Evolutionary conservation across 2,888 invertebrate genomes (phyloP), one percentile per base, ranked within the genome.

Genomic region (Macaria liturata): DNA sequence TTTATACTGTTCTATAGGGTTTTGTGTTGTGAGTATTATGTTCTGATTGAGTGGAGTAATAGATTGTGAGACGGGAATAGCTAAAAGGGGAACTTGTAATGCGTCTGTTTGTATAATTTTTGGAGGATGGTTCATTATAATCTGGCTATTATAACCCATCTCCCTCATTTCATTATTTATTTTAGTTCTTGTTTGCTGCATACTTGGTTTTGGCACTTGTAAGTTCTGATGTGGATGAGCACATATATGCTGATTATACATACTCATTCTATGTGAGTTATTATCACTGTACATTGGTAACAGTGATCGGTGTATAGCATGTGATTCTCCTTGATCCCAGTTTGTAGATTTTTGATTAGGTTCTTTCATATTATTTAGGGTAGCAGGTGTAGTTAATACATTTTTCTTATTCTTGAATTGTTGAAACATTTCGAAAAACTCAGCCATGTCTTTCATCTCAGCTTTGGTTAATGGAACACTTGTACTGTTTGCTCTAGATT

Each of bases 71-170:
- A 87, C 61, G 9, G 79, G 76, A 49, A 91, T 71, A 6, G 76
- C 75, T 32, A 91, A 60, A 2, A 88, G 88, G 30, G 81, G 76
- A 55, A 91, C 80, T 67, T 84, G 83, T 6, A 75, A 66, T 1
- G 78, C 78, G 66, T 91, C 86, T 0, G 89, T 89, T 67, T 91
- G 91, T 61, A 89, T 72, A 39, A 81, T 31, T 44, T 42, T 50
- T 32, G 70, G 52, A 32, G 47, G 9, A 31, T 46, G 59, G 31
- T 40, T 34, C 9, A 54, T 47, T 3, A 20, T 20, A 2, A 20
- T 20, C 2, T 20, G 20, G 20, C 20, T 3, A 37, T 6, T 1
- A 37, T 37, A 37, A 2, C 34, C 34, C 7, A 37, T 37, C 3
- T 37, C 2, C 34, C n/a, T 37, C 4, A 46, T 42, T 9, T 51